These are phyloP conservation scores for Abscondita cerata DNA, from an alignment of 2,888 invertebrate species.

Conservation along the genomic window DNA sequence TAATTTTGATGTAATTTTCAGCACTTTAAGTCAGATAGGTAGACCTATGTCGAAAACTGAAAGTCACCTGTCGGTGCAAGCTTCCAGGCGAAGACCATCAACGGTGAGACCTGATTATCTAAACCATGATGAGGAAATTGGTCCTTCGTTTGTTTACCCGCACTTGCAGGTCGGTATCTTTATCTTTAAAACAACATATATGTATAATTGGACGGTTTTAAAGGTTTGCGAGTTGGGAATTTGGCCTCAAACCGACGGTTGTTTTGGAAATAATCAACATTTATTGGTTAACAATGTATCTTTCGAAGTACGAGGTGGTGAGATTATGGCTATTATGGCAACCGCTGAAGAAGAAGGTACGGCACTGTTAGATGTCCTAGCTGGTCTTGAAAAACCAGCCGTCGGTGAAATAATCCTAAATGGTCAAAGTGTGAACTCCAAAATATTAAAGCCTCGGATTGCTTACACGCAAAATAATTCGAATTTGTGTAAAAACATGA, in stretches of 20 bases:
- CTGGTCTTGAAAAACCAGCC: conserved; percentile 69
- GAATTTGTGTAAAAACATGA: conserved; percentile 84
- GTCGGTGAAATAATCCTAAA: conserved; percentile 85
- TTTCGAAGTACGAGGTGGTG: conserved; percentile 89
- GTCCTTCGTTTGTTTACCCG: conserved; percentile 64
- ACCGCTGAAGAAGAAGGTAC: conserved; percentile 88
- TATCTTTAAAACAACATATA: neutral
- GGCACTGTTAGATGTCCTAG: conserved; percentile 82
- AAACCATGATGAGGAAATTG: conserved; percentile 63
- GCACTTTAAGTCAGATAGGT: conserved; percentile 51
- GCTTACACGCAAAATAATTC: conserved; percentile 80
- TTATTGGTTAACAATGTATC: conserved; percentile 70
- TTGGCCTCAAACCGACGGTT: conserved; percentile 35
- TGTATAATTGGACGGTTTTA: too few species aligned
- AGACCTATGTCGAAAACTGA: conserved; percentile 70
- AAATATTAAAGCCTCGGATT: conserved; percentile 73
- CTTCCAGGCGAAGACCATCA: conserved; percentile 62
- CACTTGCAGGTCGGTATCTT: conserved; percentile 67
- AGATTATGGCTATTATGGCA: conserved; percentile 88
- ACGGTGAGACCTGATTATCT: conserved; percentile 66
- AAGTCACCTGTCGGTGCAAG: conserved; percentile 67
- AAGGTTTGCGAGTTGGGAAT: conserved; percentile 43
- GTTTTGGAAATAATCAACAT: conserved; percentile 49
- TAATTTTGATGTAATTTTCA: conserved; percentile 16
- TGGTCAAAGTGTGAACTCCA: conserved; percentile 79